phyloP scores from a whole-genome alignment of 2,113 vertebrate genomes.

The Aegotheles bennettii region DNA sequence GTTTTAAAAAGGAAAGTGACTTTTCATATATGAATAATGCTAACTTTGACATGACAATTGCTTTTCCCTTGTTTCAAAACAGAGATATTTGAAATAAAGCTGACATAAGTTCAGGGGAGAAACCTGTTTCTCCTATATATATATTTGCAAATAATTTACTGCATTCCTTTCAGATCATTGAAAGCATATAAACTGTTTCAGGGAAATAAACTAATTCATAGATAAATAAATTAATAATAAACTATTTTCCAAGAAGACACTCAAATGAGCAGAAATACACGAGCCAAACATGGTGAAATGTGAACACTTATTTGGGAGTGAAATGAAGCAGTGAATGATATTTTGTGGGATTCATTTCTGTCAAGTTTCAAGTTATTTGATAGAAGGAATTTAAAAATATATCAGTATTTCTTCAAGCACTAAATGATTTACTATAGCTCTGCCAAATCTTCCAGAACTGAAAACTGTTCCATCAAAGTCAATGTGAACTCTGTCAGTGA shows the following conservation, averaged over 20 bases:
- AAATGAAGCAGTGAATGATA: background rate
- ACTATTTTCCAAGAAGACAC: background rate
- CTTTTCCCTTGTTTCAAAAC: background rate
- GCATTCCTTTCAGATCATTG: background rate
- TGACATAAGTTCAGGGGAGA: background rate
- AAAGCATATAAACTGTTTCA: background rate
- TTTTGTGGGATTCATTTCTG: background rate
- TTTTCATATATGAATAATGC: background rate
- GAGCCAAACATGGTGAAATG: background rate
- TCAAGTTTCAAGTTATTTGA: background rate
- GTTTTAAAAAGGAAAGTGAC: background rate
- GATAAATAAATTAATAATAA: too few species aligned
- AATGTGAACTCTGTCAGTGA: background rate
- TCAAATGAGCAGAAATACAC: background rate
- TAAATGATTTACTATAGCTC: background rate
- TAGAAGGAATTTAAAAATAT: background rate
- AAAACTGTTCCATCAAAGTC: background rate
- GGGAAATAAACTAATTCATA: too few species aligned
- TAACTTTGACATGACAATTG: background rate
- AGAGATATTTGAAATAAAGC: background rate
- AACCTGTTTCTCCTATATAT: background rate
- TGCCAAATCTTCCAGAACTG: background rate
- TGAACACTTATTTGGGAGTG: background rate
- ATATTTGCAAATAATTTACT: background rate
- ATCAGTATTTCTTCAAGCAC: background rate